Evolutionary conservation across 2,888 invertebrate species (phyloP).

Genomic region (Trissolcus brochymenae): DNA sequence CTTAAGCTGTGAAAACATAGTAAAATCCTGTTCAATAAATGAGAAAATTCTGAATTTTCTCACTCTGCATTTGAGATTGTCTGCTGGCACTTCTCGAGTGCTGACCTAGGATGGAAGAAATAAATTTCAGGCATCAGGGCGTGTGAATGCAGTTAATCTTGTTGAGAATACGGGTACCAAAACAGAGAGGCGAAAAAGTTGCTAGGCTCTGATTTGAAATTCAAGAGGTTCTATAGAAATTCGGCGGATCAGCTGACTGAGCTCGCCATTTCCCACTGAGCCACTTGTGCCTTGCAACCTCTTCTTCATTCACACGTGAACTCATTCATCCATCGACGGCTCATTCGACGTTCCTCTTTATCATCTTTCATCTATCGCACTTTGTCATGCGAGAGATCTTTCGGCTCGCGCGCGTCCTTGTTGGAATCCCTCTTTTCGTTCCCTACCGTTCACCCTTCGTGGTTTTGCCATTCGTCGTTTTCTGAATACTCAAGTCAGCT

Average conservation of each 20-base stretch:
- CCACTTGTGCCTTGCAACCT: constrained; percentile 32
- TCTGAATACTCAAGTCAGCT: constrained; percentile 18
- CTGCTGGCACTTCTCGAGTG: no score
- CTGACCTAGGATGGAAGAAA: no score
- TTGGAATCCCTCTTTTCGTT: constrained; percentile 9
- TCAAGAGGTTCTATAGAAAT: constrained; percentile 38
- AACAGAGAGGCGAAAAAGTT: constrained; percentile 20
- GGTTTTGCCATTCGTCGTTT: constrained; percentile 9
- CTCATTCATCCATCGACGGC: constrained; percentile 46
- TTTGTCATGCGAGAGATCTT: constrained; percentile 23
- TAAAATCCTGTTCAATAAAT: no score
- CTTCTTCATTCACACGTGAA: constrained; percentile 48
- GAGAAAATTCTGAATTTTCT: no score
- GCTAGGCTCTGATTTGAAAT: constrained; percentile 41
- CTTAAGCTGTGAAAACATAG: no score
- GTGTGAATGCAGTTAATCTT: constrained; percentile 9
- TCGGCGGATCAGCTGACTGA: constrained; percentile 43
- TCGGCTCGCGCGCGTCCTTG: neutral
- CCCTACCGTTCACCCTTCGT: constrained; percentile 8
- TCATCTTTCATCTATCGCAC: constrained; percentile 35
- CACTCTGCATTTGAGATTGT: no score
- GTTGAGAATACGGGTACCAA: constrained; percentile 34
- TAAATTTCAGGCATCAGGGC: neutral
- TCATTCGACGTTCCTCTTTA: constrained; percentile 40
- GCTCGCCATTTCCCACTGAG: constrained; percentile 34